Conservation (phyloP, 2,888 invertebrate species). For the Bruchidius siliquastri region DNA sequence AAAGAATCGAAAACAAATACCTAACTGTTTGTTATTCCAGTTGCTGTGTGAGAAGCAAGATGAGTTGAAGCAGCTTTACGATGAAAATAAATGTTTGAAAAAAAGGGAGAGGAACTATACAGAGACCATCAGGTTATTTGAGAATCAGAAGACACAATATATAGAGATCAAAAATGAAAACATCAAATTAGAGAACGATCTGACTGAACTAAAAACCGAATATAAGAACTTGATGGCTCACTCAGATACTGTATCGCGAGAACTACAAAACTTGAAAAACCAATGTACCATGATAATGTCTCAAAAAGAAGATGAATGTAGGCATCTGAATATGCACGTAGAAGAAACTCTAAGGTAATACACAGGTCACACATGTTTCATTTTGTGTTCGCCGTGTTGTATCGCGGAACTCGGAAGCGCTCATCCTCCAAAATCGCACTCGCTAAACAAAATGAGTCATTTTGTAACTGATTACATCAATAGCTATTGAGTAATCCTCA, state of each 20-base stretch:
- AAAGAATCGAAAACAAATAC: slow-evolving; percentile 5
- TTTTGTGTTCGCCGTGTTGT: no score
- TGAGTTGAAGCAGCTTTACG: slow-evolving; percentile 14
- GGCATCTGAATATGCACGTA: slow-evolving; percentile 20
- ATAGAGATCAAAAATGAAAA: slow-evolving; percentile 3
- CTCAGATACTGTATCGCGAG: slow-evolving; percentile 3
- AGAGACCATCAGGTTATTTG: slow-evolving; percentile 13
- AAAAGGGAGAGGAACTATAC: slow-evolving; percentile 13
- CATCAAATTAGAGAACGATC: slow-evolving; percentile 18
- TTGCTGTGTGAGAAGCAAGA: slow-evolving; percentile 10
- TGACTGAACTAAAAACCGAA: slow-evolving; percentile 8
- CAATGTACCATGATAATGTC: slow-evolving; percentile 18
- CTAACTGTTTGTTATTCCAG: background rate
- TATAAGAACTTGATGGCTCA: slow-evolving; percentile 10
- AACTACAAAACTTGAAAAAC: slow-evolving; percentile 14
- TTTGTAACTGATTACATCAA: no score
- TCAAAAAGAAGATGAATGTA: slow-evolving; percentile 22
- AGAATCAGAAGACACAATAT: slow-evolving; percentile 15
- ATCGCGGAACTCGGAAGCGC: no score
- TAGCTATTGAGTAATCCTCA: no score
- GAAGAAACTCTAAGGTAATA: slow-evolving; percentile 20
- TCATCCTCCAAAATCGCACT: no score
- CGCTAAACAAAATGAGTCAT: no score
- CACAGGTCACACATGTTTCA: no score
- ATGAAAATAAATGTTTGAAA: slow-evolving; percentile 9